Evolutionary conservation across 2,113 vertebrate species (phyloP).

Genomic region (Melospiza georgiana): DNA sequence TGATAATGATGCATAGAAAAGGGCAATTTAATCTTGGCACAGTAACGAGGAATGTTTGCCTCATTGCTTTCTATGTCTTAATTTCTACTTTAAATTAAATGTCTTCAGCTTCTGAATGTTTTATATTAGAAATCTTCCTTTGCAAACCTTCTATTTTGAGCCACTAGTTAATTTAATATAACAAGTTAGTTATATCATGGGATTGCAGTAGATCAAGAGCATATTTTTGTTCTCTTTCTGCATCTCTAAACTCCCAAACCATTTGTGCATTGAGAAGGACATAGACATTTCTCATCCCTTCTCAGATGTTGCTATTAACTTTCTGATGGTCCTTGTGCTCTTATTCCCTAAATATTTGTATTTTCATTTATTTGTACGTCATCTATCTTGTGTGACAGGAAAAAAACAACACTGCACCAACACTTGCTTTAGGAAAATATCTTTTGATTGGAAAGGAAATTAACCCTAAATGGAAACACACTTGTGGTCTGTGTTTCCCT

Average conservation of each 20-base stretch:
- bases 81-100: constrained; percentile 66
- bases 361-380: neutral
- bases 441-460: neutral
- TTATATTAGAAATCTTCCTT: constrained; percentile 44
- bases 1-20: constrained; percentile 68
- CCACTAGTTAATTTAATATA: constrained; percentile 39
- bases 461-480: neutral
- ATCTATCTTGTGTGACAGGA: neutral
- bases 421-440: neutral
- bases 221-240: constrained; percentile 20
- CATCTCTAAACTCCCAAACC: neutral
- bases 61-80: constrained; percentile 64
- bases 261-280: neutral
- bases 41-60: constrained; percentile 41
- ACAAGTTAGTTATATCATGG: constrained; percentile 22
- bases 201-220: constrained; percentile 6
- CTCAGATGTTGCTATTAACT: constrained; percentile 9
- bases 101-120: constrained; percentile 43
- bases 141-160: constrained; percentile 37
- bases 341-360: constrained; percentile 20
- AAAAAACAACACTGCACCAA: neutral
- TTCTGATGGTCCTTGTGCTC: neutral
- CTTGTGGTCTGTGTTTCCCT: neutral
- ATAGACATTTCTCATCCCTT: neutral
- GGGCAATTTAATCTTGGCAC: constrained; percentile 70